Base-by-base conservation (phyloP, 2,888 invertebrate species). In the Coenonympha arcania region DNA sequence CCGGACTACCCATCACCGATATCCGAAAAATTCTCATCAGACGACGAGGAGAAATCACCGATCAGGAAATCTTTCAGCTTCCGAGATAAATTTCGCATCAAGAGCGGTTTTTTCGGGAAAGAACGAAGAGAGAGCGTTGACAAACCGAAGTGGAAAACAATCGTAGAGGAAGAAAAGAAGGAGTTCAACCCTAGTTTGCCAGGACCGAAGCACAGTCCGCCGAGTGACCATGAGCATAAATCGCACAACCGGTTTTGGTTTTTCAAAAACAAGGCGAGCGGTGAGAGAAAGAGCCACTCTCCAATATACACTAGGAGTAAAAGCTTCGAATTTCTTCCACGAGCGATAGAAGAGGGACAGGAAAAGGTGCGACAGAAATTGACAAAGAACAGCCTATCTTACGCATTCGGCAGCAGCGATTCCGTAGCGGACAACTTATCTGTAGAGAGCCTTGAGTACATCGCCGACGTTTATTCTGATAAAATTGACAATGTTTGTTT, bases 21-120 rank as follows among this genome's bases (percentile, higher is more conserved):
- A 4, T 71, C 69, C 0, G 75, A 71, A 19, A 66, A 60, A 43
- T 50, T 61, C 6, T 62, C 68, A 19, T 71, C 73, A 4, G 76
- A 77, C 18, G 80, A 82, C 19, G 78, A 79, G 44, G 63, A 50
- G 22, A 56, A 57, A 1, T 77, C 83, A 0, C 77, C 81, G 1
- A 51, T 86, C 18, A 84, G 78, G 57, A 86, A 86, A 59, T 67
- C 82, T 1, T 84, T 84, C 57, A 86, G 86, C 52, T 86, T 86
- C 54, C 74, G 85, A 4, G 82, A 85, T 31, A 76, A 71, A 58
- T 69, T 86, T 31, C 77, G 84, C 8, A 78, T 82, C 41, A 76
- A n/a, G n/a, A n/a, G n/a, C n/a, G n/a, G 72, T 55, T 68, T 84
- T 36, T 78, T 86, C 22, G 69, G 71, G 1, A 81, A 76, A 63